Conservation (phyloP, 2,113 vertebrate species). For the Dicrurus megarhynchus region DNA sequence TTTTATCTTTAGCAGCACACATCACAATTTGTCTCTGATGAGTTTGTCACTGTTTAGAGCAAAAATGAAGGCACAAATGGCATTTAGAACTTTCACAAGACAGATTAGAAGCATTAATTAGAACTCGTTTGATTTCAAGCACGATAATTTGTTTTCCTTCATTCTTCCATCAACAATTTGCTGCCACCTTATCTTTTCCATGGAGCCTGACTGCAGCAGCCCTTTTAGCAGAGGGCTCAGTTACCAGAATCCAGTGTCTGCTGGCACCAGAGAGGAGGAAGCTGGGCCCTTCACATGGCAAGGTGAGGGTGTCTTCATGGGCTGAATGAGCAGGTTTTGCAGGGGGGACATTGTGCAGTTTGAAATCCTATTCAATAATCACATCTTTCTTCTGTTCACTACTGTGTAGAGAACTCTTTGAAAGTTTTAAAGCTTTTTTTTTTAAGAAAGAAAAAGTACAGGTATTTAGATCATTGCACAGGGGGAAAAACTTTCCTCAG, state of each 20-base stretch:
- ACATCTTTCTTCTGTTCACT: background rate
- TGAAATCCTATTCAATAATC: background rate
- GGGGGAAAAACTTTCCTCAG: background rate
- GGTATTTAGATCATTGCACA: fast-evolving
- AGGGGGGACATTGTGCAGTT: background rate
- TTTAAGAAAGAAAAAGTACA: background rate
- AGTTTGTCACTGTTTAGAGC: background rate
- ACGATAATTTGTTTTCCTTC: background rate
- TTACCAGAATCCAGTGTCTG: background rate
- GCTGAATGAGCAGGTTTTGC: background rate
- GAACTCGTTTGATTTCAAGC: slow-evolving; percentile 26
- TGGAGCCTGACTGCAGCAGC: background rate
- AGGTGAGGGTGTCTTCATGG: background rate
- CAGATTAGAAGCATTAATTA: slow-evolving; percentile 45
- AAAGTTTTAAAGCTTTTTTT: background rate
- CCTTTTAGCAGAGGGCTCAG: background rate
- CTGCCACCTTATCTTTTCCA: background rate
- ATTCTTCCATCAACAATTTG: background rate
- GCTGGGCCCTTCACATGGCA: background rate
- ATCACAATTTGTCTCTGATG: background rate
- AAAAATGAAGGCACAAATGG: slow-evolving; percentile 13
- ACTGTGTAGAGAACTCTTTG: background rate
- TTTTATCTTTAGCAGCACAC: background rate
- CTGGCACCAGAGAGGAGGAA: background rate
- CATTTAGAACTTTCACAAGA: slow-evolving; percentile 25